phyloP scores from a whole-genome alignment of 2,888 invertebrate genomes.

The Frankliniella fusca region DNA sequence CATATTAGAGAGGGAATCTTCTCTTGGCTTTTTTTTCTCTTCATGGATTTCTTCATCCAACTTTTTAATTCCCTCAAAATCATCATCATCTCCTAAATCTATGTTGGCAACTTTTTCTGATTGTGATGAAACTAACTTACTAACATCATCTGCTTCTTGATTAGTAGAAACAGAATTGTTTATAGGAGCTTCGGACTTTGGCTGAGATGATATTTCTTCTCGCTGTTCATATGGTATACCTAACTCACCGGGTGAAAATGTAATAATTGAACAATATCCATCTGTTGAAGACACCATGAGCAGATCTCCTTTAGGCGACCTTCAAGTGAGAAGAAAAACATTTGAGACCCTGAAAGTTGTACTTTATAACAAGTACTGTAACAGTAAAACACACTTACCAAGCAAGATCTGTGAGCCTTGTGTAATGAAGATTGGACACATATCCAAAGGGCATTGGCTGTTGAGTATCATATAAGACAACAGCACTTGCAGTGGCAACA shows the following conservation, averaged over 20 bases:
- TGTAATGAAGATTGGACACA: constrained; percentile 81
- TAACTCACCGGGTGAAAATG: constrained; percentile 69
- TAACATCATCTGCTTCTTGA: neutral
- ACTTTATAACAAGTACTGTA: constrained; percentile 13
- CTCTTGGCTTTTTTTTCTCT: neutral
- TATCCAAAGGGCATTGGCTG: constrained; percentile 73
- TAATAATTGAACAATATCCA: constrained; percentile 80
- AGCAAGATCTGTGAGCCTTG: constrained; percentile 79
- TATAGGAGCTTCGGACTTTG: neutral
- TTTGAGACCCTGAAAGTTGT: neutral
- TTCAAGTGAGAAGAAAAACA: constrained; percentile 41
- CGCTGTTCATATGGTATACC: constrained; percentile 50
- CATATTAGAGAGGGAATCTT: neutral
- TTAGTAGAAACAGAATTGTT: neutral
- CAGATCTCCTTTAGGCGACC: constrained; percentile 71
- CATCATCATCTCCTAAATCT: neutral
- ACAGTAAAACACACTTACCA: constrained; percentile 55
- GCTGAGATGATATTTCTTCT: constrained; percentile 34
- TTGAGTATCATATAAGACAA: constrained; percentile 85
- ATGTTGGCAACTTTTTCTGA: neutral
- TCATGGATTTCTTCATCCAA: constrained; percentile 32
- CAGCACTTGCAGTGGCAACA: constrained; percentile 80
- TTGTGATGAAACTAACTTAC: neutral
- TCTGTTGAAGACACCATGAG: constrained; percentile 81
- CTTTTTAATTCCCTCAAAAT: neutral